Conservation (phyloP, 2,113 vertebrate genomes). For the Rutilus rutilus region DNA sequence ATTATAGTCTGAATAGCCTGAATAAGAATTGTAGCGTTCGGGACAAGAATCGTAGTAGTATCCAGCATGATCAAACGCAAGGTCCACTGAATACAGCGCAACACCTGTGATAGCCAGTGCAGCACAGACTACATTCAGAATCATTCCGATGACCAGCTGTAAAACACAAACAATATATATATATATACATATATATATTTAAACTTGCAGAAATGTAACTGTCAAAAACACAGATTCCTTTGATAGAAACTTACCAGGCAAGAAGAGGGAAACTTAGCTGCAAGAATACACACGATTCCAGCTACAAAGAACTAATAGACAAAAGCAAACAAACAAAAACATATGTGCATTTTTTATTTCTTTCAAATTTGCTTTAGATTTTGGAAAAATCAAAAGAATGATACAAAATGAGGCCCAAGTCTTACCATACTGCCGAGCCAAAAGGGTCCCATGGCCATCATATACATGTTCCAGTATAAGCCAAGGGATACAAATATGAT, state of each 20-base stretch:
- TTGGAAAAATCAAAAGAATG: background rate
- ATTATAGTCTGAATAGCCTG: background rate
- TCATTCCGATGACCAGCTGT: slow-evolving; percentile 61
- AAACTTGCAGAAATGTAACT: background rate
- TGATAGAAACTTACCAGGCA: slow-evolving; percentile 68
- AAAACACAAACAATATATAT: background rate
- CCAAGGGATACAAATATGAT: rapidly evolving
- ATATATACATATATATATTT: background rate
- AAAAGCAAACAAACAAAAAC: slow-evolving; percentile 27
- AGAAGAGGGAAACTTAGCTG: slow-evolving; percentile 65
- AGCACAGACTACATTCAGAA: slow-evolving; percentile 59
- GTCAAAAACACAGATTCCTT: background rate
- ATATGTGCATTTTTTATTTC: background rate
- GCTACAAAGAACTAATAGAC: slow-evolving; percentile 59
- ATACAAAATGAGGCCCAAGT: background rate
- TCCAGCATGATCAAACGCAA: rapidly evolving
- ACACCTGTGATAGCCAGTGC: slow-evolving; percentile 62
- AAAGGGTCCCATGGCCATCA: background rate
- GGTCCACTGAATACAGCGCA: slow-evolving; percentile 55
- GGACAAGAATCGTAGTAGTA: too few species aligned
- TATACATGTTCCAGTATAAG: rapidly evolving
- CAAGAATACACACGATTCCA: slow-evolving; percentile 65
- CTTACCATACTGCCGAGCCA: slow-evolving; percentile 69
- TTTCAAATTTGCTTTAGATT: background rate
- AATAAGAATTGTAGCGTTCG: background rate